A percentile compares a stretch with the other conserved stretches of the same genome.
Conservation (phyloP, 2,797 vertebrate genomes). For the Selene dorsalis region DNA sequence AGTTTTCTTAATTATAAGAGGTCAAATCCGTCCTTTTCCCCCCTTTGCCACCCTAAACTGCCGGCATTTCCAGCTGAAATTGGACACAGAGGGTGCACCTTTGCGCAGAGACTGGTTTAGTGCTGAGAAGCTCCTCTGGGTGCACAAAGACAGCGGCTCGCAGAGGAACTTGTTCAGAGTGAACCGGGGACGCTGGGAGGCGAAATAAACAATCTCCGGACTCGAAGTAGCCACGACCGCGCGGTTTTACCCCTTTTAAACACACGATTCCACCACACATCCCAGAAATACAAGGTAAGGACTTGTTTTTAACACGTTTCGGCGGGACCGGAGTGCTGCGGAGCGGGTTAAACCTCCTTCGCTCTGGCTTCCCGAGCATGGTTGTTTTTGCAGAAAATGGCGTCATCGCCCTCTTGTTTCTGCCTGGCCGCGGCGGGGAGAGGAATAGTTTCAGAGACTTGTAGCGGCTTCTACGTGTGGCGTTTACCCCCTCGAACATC, state of each 20-base stretch:
- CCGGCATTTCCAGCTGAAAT: slow-evolving; percentile 52
- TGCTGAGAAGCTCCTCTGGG: slow-evolving; percentile 83
- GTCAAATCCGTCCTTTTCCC: background rate
- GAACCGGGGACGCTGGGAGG: slow-evolving; percentile 80
- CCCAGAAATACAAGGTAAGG: slow-evolving; percentile 77
- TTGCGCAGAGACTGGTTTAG: slow-evolving; percentile 85
- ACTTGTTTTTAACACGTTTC: slow-evolving; percentile 56
- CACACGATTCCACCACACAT: slow-evolving; percentile 36
- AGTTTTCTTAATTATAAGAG: slow-evolving; percentile 32
- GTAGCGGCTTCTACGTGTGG: slow-evolving; percentile 45
- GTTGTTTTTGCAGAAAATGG: slow-evolving; percentile 87
- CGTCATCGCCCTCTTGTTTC: slow-evolving; percentile 84
- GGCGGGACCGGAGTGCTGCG: slow-evolving; percentile 44
- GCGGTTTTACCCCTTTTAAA: slow-evolving; percentile 55
- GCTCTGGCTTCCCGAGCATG: slow-evolving; percentile 80
- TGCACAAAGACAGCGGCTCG: slow-evolving; percentile 90
- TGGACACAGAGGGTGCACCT: slow-evolving; percentile 81
- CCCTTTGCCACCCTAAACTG: slow-evolving; percentile 12
- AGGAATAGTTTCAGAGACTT: slow-evolving; percentile 82
- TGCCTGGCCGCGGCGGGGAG: slow-evolving; percentile 82
- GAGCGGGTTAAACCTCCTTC: slow-evolving; percentile 73
- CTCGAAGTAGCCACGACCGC: slow-evolving; percentile 54
- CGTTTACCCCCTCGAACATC: slow-evolving; percentile 29
- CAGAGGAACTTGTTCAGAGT: slow-evolving; percentile 83
- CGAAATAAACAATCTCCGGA: slow-evolving; percentile 80